Percentiles rank a stretch among this genome's conserved stretches.
Evolutionary conservation across 2,113 vertebrate genomes (phyloP).

Genomic region (Syngnathoides biaculeatus): DNA sequence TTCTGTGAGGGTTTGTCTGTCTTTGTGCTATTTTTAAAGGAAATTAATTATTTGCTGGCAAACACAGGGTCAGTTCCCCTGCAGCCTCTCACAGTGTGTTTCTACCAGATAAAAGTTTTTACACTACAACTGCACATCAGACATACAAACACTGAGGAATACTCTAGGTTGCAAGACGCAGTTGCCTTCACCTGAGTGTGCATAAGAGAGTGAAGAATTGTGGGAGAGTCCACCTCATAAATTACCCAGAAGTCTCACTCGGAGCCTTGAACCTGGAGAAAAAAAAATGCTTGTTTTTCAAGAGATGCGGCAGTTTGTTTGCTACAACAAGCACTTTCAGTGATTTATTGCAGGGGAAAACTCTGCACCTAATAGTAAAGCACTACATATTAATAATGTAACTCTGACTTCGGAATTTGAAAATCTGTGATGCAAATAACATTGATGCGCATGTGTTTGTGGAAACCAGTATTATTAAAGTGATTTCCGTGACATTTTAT

Average conservation of each 20-base stretch:
- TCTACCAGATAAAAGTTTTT: slow-evolving; percentile 3
- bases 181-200: slow-evolving; percentile 20
- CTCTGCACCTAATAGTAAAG: not conserved
- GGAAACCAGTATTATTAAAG: not conserved
- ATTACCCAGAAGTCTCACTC: slow-evolving; percentile 3
- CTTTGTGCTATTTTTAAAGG: not conserved
- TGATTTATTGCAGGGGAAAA: slow-evolving; percentile 4
- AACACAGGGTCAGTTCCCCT: not conserved
- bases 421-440: not conserved
- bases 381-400: slow-evolving; percentile 6
- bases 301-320: not conserved
- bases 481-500: not conserved
- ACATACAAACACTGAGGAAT: not conserved
- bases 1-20: not conserved
- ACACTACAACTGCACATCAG: not conserved
- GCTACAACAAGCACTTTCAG: not conserved
- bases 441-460: not conserved
- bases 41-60: not conserved
- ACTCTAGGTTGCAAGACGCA: slow-evolving; percentile 10
- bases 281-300: slow-evolving; percentile 6
- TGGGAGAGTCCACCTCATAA: slow-evolving; percentile 3
- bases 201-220: slow-evolving; percentile 4
- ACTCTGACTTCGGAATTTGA: not conserved
- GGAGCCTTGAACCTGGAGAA: slow-evolving; percentile 3
- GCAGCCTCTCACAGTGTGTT: not conserved